Percentiles rank a stretch among this genome's conserved stretches.
These are phyloP conservation scores for Odontomyia ornata DNA, from an alignment of 2,888 invertebrate genomes.

Conservation along the genomic window DNA sequence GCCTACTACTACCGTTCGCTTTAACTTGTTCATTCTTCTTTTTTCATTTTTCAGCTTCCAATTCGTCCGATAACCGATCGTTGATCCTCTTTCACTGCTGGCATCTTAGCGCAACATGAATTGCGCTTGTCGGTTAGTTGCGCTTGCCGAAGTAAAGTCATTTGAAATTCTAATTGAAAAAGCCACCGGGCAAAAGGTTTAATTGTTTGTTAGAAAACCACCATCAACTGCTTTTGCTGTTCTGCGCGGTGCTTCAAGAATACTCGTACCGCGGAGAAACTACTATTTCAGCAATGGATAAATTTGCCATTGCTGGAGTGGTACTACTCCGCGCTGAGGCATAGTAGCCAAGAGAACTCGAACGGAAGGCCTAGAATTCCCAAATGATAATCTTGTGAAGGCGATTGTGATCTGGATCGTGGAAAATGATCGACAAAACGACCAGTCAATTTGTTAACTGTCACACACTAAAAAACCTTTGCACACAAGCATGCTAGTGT, in stretches of 20 bases:
- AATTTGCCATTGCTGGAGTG: not conserved
- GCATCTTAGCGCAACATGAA: too few relatives aligned
- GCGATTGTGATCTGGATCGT: constrained; percentile 24
- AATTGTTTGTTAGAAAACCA: constrained; percentile 35
- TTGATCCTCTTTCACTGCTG: not conserved
- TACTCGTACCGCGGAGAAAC: not conserved
- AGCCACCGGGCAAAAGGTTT: constrained; percentile 37
- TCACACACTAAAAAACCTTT: constrained; percentile 33
- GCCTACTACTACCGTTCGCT: too few relatives aligned
- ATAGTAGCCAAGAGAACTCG: too few relatives aligned
- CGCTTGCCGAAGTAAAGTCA: constrained; percentile 31
- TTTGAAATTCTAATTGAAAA: constrained; percentile 46
- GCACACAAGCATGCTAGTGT: not conserved
- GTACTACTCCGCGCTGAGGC: not conserved
- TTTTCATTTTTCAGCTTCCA: not conserved
- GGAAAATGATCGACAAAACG: constrained; percentile 37
- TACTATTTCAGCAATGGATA: not conserved
- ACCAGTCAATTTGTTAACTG: constrained; percentile 39
- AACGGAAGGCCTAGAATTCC: not conserved
- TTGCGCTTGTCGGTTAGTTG: too few relatives aligned
- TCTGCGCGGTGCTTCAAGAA: too few relatives aligned
- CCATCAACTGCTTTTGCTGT: not conserved
- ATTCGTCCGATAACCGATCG: constrained; percentile 16
- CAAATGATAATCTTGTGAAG: not conserved
- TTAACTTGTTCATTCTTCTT: not conserved